These are phyloP conservation scores for Excalfactoria chinensis DNA, from an alignment of 2,113 vertebrate genomes.

Conservation along the genomic window DNA sequence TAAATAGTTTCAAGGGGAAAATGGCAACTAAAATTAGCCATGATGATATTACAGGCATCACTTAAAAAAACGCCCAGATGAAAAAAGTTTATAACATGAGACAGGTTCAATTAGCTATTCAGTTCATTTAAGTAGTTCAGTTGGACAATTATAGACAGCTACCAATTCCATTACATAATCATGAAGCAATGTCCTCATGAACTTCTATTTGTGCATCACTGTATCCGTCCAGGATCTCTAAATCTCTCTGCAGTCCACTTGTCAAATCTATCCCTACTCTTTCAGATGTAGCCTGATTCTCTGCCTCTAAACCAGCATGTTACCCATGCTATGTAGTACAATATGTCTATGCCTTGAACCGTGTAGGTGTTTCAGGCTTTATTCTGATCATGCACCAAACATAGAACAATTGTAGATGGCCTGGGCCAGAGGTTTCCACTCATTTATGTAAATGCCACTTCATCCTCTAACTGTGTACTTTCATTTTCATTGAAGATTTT, in stretches of 20 bases:
- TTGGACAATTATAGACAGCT: conserved; percentile 42
- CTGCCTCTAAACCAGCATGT: background rate
- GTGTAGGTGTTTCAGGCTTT: background rate
- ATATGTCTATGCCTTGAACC: background rate
- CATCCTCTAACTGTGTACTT: background rate
- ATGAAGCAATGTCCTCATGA: conserved; percentile 48
- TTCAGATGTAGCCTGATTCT: background rate
- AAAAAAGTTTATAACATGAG: conserved; percentile 42
- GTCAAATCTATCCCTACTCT: background rate
- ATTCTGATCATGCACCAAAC: background rate
- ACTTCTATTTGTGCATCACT: conserved; percentile 47
- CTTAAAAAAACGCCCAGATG: background rate
- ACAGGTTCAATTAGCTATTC: conserved; percentile 43
- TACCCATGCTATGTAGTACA: background rate
- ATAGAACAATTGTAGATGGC: background rate
- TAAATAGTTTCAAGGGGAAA: conserved; percentile 52
- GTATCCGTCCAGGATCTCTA: background rate
- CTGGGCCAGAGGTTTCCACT: background rate
- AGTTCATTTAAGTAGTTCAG: conserved; percentile 47
- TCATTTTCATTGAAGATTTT: background rate
- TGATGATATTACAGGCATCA: background rate
- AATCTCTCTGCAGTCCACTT: conserved; percentile 2
- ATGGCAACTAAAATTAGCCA: conserved; percentile 46
- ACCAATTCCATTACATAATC: conserved; percentile 51
- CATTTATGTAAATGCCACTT: background rate